Evolutionary conservation across 2,113 vertebrate species (phyloP), one percentile per base, ranked within the genome.

Genomic region (Syngnathus floridae): DNA sequence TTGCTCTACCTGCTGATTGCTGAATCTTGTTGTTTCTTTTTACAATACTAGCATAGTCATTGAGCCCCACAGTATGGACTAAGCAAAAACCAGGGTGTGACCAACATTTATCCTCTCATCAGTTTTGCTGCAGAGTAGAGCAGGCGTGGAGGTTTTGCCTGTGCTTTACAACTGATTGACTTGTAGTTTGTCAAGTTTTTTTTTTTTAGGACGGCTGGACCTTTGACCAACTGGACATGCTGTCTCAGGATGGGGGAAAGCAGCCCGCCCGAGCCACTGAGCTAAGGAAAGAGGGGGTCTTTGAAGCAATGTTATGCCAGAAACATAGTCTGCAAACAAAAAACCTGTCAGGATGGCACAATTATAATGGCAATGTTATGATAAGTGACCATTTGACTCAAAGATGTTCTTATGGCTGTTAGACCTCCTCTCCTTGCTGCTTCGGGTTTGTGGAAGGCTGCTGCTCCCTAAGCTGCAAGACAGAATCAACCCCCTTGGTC

Each of bases 151-250:
- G 80, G 76, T 87, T 75, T 62, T 93, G 87, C 87, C 79, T 91
- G 88, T 91, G 86, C 78, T 91, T 88, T 89, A 78, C 77, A 84
- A 81, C 76, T 91, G 83, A 92, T 86, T 92, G 86, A 91, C 92
- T 94, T 93, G 88, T 90, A 93, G 93, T 94, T 90, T 93, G 90
- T 93, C 87, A 81, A 89, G 81, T 86, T 91, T 91, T 91, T 86
- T 91, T 31, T 91, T 91, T 64, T 89, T 94, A 96, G 95, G 96
- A 93, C 93, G 91, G 92, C 93, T 98, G 95, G 96, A 98, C 95
- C 95, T 99, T 99, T 98, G 95, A 94, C 95, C 96, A 99, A 98
- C 95, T 95, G 95, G 96, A 95, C 90, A 90, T 89, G 93, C 93
- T 97, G 95, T 95, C 93, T 94, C 91, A 92, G 91, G 87, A 91